Evolutionary conservation across 2,888 invertebrate genomes (phyloP).

Genomic region (Trileptium ribeirensis): DNA sequence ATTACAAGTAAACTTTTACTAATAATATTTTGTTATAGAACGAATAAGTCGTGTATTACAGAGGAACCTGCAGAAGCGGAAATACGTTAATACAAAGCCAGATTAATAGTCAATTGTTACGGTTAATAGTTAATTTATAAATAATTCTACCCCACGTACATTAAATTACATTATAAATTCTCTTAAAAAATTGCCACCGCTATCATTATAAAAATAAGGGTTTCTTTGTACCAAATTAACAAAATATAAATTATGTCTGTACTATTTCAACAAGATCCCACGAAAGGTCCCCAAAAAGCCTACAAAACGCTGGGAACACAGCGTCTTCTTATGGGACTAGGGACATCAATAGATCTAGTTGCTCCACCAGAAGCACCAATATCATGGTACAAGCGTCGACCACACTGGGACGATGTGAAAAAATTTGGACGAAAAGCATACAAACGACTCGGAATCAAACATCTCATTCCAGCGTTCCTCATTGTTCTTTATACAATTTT

Average conservation of each 20-base stretch:
- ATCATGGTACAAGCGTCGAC: not conserved
- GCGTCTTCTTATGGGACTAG: not conserved
- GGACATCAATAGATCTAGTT: not conserved
- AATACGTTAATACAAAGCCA: too few species aligned
- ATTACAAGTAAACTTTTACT: too few species aligned
- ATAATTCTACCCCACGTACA: too few species aligned
- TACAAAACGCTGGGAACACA: not conserved
- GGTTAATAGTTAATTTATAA: too few species aligned
- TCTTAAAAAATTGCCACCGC: too few species aligned
- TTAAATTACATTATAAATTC: too few species aligned
- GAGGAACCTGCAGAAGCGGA: too few species aligned
- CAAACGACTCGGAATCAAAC: constrained; percentile 21
- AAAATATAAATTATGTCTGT: not conserved
- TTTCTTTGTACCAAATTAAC: too few species aligned
- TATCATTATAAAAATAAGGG: too few species aligned
- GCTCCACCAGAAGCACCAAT: not conserved
- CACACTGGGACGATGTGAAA: not conserved
- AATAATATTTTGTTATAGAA: too few species aligned
- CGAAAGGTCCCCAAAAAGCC: not conserved
- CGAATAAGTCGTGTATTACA: too few species aligned
- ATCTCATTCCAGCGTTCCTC: constrained; percentile 9
- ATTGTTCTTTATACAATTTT: constrained; percentile 23
- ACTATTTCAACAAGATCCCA: not conserved
- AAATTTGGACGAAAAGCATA: not conserved
- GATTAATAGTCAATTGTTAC: too few species aligned